Percentiles rank a stretch among this genome's conserved stretches.
These are phyloP conservation scores for Plagiodera versicolora DNA, from an alignment of 2,888 invertebrate genomes.

Conservation along the genomic window DNA sequence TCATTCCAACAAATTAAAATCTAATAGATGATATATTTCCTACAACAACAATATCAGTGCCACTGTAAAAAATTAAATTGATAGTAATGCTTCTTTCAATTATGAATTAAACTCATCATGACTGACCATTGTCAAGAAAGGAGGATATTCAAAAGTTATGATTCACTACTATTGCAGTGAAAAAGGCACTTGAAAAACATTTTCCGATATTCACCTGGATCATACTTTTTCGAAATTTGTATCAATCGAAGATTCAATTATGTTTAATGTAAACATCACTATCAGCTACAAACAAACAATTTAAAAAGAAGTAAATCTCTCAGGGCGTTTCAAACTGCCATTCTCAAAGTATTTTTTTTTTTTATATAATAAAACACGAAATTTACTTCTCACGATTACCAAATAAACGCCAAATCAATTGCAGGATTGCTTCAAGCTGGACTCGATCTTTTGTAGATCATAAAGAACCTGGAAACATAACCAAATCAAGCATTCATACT, in stretches of 20 bases:
- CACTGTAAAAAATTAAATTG: constrained; percentile 59
- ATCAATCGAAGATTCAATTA: constrained; percentile 36
- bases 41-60: constrained; percentile 55
- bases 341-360: constrained; percentile 18
- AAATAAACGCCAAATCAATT: constrained; percentile 53
- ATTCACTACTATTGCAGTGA: no score
- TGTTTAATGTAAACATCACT: constrained; percentile 45
- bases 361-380: constrained; percentile 2
- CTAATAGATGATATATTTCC: constrained; percentile 55
- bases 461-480: constrained; percentile 56
- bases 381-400: constrained; percentile 31
- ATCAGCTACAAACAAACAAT: constrained; percentile 33
- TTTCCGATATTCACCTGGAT: constrained; percentile 21
- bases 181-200: background rate
- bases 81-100: no score
- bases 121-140: no score
- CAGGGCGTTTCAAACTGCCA: constrained; percentile 15
- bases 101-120: no score
- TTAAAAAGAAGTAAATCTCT: constrained; percentile 20
- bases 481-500: no score
- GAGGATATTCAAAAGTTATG: no score
- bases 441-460: constrained; percentile 59
- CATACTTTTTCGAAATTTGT: no score
- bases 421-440: constrained; percentile 31
- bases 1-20: background rate